Conservation (phyloP, 1,140 invertebrate genomes). For the Drosophila nebulosa region DNA sequence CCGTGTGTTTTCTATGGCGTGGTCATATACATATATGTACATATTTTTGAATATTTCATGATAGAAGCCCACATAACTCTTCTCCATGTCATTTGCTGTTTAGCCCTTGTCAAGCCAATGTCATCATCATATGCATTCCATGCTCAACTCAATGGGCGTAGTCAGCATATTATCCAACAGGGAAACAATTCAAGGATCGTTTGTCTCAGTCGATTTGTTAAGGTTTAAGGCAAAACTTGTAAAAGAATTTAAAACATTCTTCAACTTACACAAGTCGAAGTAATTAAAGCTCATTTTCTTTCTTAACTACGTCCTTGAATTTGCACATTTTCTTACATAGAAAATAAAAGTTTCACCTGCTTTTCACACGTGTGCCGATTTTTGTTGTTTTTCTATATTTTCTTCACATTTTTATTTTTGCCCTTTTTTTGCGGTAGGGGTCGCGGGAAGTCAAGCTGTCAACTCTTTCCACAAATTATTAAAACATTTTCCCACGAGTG, state of each 20-base stretch:
- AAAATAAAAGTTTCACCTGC: constrained; percentile 63
- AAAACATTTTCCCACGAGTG: constrained; percentile 78
- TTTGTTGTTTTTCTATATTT: neutral
- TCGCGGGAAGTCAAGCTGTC: constrained; percentile 37
- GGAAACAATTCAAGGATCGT: neutral
- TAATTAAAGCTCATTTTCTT: too few relatives aligned
- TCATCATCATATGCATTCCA: constrained; percentile 1
- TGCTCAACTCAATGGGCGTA: neutral
- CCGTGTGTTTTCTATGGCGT: neutral
- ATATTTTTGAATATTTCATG: constrained; percentile 67
- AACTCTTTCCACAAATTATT: constrained; percentile 78
- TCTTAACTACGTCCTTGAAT: constrained; percentile 14
- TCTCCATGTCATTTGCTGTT: constrained; percentile 24
- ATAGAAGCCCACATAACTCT: constrained; percentile 20
- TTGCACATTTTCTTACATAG: constrained; percentile 28
- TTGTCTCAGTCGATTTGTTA: too few relatives aligned
- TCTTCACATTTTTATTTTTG: constrained; percentile 8
- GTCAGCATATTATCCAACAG: neutral
- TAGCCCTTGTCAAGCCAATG: constrained; percentile 29
- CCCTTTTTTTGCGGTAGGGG: constrained; percentile 6
- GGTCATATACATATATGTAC: constrained; percentile 50
- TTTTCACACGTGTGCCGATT: constrained; percentile 46
- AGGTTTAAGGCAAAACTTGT: too few relatives aligned
- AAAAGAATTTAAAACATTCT: too few relatives aligned
- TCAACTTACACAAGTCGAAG: too few relatives aligned